phyloP scores from a whole-genome alignment of 2,113 vertebrate genomes.

The Camelus dromedarius region DNA sequence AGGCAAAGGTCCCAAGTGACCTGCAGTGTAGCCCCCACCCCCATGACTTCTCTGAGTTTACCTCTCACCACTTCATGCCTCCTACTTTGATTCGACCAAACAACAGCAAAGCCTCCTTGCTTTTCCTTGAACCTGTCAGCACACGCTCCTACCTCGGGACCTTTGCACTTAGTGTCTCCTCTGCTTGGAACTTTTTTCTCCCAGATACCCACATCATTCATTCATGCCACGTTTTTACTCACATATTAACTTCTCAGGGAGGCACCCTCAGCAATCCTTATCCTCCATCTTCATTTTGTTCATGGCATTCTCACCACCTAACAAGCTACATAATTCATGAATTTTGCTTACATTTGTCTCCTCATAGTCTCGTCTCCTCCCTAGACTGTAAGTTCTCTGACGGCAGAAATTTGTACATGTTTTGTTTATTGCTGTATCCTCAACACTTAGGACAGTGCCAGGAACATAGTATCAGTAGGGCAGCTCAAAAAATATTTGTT shows the following conservation, averaged over 20 bases:
- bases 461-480: background rate
- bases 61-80: background rate
- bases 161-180: background rate
- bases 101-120: background rate
- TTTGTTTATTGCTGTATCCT: slow-evolving; percentile 46
- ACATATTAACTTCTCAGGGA: background rate
- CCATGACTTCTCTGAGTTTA: background rate
- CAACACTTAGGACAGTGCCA: background rate
- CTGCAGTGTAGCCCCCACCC: background rate
- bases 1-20: background rate
- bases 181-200: background rate
- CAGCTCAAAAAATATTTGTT: background rate
- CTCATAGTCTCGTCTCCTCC: background rate
- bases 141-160: background rate
- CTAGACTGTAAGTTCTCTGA: background rate
- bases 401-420: background rate
- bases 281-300: background rate
- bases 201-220: background rate
- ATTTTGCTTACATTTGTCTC: slow-evolving; percentile 61
- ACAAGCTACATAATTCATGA: background rate
- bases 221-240: background rate
- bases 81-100: background rate
- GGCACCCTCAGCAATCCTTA: background rate
- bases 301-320: background rate
- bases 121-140: background rate